These are phyloP conservation scores for Synergus japonicus DNA, from an alignment of 2,888 invertebrate genomes.

Conservation along the genomic window DNA sequence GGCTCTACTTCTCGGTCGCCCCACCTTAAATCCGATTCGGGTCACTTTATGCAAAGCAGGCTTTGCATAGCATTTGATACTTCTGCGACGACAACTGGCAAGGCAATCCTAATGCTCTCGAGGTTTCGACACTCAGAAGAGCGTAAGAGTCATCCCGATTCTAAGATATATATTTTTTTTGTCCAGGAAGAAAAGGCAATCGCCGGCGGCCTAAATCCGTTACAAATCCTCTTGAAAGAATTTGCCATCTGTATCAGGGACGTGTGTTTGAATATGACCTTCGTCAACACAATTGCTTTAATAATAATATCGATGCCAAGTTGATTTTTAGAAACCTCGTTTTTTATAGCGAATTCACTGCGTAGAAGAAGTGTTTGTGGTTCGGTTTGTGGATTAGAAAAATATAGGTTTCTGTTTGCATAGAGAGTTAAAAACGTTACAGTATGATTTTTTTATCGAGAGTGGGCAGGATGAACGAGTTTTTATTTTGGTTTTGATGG, in stretches of 20 bases:
- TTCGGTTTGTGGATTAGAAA: conserved; percentile 15
- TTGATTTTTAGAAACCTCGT: background rate
- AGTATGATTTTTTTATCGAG: background rate
- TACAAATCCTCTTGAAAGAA: conserved; percentile 30
- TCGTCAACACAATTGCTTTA: conserved; percentile 21
- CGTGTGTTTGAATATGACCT: conserved; percentile 18
- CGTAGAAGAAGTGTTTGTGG: background rate
- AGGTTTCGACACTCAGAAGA: conserved; percentile 30
- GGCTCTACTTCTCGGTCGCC: conserved; percentile 44
- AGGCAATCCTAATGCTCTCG: conserved; percentile 19
- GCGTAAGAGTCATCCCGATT: conserved; percentile 28
- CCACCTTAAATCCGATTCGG: conserved; percentile 66
- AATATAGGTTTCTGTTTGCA: background rate
- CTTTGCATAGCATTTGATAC: conserved; percentile 62
- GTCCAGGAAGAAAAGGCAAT: conserved; percentile 31
- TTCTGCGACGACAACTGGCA: conserved; percentile 53
- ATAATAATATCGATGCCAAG: conserved; percentile 10
- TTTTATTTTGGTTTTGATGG: background rate
- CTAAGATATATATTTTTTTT: conserved; percentile 2
- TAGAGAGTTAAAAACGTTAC: background rate
- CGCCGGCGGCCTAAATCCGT: conserved; percentile 8
- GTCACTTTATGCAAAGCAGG: conserved; percentile 68
- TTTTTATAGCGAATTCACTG: background rate
- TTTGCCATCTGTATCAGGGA: conserved; percentile 34
- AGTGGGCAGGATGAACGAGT: background rate